Evolutionary conservation across 2,797 vertebrate genomes (phyloP).

Genomic region (Sparidentex hasta): DNA sequence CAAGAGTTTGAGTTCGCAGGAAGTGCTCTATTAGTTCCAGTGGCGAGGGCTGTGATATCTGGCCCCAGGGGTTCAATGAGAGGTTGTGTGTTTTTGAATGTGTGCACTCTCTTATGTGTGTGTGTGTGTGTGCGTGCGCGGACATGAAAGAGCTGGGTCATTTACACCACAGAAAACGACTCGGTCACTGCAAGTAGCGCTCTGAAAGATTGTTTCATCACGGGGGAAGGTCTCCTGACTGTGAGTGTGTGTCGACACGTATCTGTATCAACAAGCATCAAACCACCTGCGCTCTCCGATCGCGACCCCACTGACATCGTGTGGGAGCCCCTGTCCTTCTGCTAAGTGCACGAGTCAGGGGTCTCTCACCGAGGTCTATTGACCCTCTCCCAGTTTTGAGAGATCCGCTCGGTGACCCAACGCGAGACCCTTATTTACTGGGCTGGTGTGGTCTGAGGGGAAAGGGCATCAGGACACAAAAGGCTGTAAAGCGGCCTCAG

Average conservation of each 20-base stretch:
- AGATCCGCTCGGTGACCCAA: slow-evolving; percentile 63
- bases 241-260: slow-evolving; percentile 21
- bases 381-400: slow-evolving; percentile 48
- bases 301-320: slow-evolving; percentile 39
- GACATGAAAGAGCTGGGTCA: slow-evolving; percentile 49
- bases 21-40: slow-evolving; percentile 85
- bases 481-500: slow-evolving; percentile 38
- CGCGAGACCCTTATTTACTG: slow-evolving; percentile 57
- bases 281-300: slow-evolving; percentile 46
- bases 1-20: slow-evolving; percentile 74
- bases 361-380: slow-evolving; percentile 42
- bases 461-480: slow-evolving; percentile 31
- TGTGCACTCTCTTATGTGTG: slow-evolving; percentile 21
- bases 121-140: slow-evolving; percentile 17
- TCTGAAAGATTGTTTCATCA: slow-evolving; percentile 52
- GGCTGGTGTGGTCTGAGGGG: slow-evolving; percentile 30
- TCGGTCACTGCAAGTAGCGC: slow-evolving; percentile 37
- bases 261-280: slow-evolving; percentile 51
- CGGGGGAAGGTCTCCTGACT: slow-evolving; percentile 8
- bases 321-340: slow-evolving; percentile 36
- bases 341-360: slow-evolving; percentile 66
- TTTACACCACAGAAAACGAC: slow-evolving; percentile 53
- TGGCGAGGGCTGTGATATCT: slow-evolving; percentile 77
- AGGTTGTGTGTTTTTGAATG: slow-evolving; percentile 56
- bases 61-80: slow-evolving; percentile 70